Evolutionary conservation across 2,113 vertebrate species (phyloP).

Genomic region (Cyrtonyx montezumae): DNA sequence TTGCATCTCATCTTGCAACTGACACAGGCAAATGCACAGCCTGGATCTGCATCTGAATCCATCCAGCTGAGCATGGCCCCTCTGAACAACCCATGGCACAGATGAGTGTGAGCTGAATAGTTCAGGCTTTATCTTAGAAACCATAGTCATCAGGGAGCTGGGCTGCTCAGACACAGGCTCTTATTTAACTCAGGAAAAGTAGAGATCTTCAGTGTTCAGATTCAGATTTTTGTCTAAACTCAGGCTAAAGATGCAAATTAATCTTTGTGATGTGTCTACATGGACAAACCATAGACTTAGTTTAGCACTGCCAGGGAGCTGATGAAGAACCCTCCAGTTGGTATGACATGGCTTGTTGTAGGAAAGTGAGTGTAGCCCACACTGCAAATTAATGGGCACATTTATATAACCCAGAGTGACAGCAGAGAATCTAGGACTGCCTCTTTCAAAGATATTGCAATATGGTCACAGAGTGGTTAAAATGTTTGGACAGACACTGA

Average conservation of each 20-base stretch:
- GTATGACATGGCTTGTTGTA: neutral
- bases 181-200: neutral
- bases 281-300: neutral
- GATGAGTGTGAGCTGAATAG: neutral
- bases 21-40: neutral
- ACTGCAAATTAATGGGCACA: neutral
- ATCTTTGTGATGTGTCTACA: neutral
- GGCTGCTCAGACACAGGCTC: neutral
- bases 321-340: neutral
- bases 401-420: neutral
- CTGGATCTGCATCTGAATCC: neutral
- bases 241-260: neutral
- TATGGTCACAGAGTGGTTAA: neutral
- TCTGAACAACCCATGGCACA: neutral
- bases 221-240: neutral
- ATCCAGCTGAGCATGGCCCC: neutral
- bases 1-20: conserved; percentile 3
- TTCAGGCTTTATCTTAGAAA: neutral
- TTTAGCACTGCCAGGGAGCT: neutral
- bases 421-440: neutral
- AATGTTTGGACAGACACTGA: neutral
- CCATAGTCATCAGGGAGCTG: neutral
- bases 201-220: neutral
- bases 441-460: neutral
- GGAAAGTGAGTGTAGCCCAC: neutral